Evolutionary conservation across 2,113 vertebrate genomes (phyloP), one percentile per base, ranked within the genome.

Genomic region (Cochlearius cochlearius): DNA sequence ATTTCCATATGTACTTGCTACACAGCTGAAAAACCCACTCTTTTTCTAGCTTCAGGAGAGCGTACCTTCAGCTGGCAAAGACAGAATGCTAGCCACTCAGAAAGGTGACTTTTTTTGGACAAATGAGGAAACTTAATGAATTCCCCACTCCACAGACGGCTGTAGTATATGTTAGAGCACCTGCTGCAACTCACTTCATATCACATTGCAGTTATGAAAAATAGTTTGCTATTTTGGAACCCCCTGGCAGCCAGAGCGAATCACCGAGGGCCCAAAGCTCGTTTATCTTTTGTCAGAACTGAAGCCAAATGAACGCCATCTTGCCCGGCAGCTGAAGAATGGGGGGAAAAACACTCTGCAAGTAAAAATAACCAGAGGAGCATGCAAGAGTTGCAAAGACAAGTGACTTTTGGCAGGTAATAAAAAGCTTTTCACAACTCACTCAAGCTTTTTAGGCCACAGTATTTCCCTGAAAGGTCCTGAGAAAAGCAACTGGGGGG

Each of bases 151-250:
- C 97, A 93, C 98, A 98, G 98, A 97, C 98, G 91, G 98, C 98
- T 96, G 98, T 98, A 98, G 99, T 99, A 97, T 99, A 98, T 98
- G 98, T 97, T 98, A 98, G 98, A 95, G 96, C 98, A 98, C 99
- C 99, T 99, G 99, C 98, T 98, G 98, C 99, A 98, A 98, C 98
- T 98, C 98, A 98, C 98, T 99, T 98, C 98, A 97, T 98, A 99
- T 99, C 99, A 99, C 99, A 98, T 99, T 98, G 99, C 98, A 98
- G 98, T 98, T 98, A 99, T 99, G 99, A 99, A 99, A 99, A 99
- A 99, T 99, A 99, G 99, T 99, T 99, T 99, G 99, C 99, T 99
- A 99, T 99, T 99, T 99, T 99, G 98, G 99, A 99, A 99, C 98
- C 99, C 99, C 99, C 99, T 99, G 99, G 99, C 99, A 99, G 99